phyloP scores from a whole-genome alignment of 2,888 invertebrate species.

The Mythimna loreyi region DNA sequence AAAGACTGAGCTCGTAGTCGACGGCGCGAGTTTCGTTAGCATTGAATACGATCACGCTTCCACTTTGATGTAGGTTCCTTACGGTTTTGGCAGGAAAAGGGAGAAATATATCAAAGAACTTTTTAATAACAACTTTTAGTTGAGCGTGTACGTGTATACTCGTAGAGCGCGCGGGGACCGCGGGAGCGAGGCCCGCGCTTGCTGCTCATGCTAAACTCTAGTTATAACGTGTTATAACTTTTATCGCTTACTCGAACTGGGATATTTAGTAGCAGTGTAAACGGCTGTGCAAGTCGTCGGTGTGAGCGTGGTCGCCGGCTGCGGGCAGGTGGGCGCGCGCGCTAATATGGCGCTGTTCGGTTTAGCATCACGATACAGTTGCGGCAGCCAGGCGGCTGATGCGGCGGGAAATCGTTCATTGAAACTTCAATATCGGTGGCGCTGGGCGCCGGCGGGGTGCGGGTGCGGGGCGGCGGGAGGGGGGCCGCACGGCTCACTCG shows the following conservation, averaged over 20 bases:
- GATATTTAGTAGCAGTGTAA: not conserved
- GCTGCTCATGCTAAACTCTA: not conserved
- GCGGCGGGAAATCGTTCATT: slow-evolving; percentile 53
- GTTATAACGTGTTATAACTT: not conserved
- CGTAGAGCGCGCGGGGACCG: not conserved
- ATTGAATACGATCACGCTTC: slow-evolving; percentile 34
- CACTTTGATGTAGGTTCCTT: slow-evolving; percentile 44
- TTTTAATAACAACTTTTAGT: slow-evolving; percentile 24
- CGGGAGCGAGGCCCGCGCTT: not conserved
- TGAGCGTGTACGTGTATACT: slow-evolving; percentile 4
- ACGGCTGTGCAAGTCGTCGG: too few species aligned
- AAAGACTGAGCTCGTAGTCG: slow-evolving; percentile 13
- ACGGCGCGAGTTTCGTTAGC: slow-evolving; percentile 31
- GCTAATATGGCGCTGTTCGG: slow-evolving; percentile 35
- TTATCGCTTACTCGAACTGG: not conserved
- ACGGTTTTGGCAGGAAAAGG: slow-evolving; percentile 31
- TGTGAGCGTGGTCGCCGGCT: too few species aligned
- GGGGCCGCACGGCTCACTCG: slow-evolving; percentile 34
- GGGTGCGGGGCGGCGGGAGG: not conserved
- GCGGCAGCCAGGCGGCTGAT: slow-evolving; percentile 35
- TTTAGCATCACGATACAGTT: slow-evolving; percentile 57
- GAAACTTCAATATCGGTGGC: slow-evolving; percentile 57
- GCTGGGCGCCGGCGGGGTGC: not conserved
- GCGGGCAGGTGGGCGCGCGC: not conserved
- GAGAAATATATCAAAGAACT: slow-evolving; percentile 27